A percentile compares a stretch with the other conserved stretches of the same genome.
Evolutionary conservation across 2,113 vertebrate genomes (phyloP).

Genomic region (Paracyprichromis sp.): DNA sequence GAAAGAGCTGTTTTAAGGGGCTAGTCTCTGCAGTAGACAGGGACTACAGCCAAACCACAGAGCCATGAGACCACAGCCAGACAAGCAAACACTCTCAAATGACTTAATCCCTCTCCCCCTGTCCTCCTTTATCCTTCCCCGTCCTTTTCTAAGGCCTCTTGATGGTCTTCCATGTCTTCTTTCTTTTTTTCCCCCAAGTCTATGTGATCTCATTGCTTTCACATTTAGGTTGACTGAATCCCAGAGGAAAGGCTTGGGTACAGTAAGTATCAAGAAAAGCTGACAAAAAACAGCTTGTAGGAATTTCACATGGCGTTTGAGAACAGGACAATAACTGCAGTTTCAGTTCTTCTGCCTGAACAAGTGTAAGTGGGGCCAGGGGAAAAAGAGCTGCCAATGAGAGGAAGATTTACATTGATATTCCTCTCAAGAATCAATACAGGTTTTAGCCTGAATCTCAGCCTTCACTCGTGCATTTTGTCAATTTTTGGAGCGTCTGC

Average conservation of each 20-base stretch:
- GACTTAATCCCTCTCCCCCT: neutral
- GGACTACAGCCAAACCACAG: neutral
- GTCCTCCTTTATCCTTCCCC: neutral
- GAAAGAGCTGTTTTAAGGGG: neutral
- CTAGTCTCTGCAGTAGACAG: neutral
- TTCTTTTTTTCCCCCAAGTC: neutral
- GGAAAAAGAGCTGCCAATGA: neutral
- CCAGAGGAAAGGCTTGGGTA: neutral
- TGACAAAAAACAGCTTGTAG: neutral
- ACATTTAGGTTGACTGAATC: neutral
- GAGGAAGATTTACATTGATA: conserved; percentile 28
- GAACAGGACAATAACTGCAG: conserved; percentile 10
- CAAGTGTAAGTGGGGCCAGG: neutral
- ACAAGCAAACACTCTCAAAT: neutral
- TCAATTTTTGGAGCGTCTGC: neutral
- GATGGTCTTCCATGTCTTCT: neutral
- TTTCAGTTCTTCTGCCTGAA: neutral
- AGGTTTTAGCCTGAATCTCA: neutral
- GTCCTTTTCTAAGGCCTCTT: neutral
- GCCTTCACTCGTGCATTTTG: neutral
- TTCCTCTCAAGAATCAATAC: conserved; percentile 22
- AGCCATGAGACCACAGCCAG: neutral
- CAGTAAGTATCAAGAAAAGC: neutral
- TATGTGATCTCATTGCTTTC: neutral
- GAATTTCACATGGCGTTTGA: neutral